These are phyloP conservation scores for Bathynomus jamesi DNA, from an alignment of 1,140 invertebrate genomes.

Conservation along the genomic window DNA sequence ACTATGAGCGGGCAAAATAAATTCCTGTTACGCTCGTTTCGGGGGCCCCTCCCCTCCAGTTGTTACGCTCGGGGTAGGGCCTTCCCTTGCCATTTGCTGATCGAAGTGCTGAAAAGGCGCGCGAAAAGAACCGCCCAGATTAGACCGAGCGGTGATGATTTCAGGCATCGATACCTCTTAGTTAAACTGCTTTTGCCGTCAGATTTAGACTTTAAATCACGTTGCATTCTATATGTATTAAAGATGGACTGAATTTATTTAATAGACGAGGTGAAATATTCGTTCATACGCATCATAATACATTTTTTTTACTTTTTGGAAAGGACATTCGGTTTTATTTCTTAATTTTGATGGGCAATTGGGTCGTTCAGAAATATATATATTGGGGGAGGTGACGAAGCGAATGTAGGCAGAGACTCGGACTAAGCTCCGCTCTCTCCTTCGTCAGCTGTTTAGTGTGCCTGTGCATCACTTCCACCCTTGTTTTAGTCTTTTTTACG, in stretches of 20 bases:
- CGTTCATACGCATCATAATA: too few species aligned
- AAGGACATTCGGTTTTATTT: constrained; percentile 5
- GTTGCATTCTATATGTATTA: not conserved
- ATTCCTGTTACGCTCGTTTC: not conserved
- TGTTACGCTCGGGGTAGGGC: not conserved
- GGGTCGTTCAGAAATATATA: not conserved
- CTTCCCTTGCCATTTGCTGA: not conserved
- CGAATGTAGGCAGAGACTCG: constrained; percentile 27
- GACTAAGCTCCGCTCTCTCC: constrained; percentile 22
- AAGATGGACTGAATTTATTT: not conserved
- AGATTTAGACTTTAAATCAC: not conserved
- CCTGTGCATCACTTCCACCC: constrained; percentile 24
- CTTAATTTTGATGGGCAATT: not conserved
- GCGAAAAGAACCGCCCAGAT: not conserved
- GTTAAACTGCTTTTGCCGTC: not conserved
- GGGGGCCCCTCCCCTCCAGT: not conserved
- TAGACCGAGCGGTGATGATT: not conserved
- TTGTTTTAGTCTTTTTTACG: constrained; percentile 23
- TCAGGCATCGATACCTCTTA: not conserved
- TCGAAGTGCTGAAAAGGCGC: not conserved
- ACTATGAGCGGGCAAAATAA: not conserved
- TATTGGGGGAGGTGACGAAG: constrained; percentile 30
- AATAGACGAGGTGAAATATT: too few species aligned
- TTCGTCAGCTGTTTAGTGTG: constrained; percentile 22
- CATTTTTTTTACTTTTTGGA: constrained; percentile 10